Conservation (phyloP, 1,140 invertebrate species). For the Zaprionus africanus region DNA sequence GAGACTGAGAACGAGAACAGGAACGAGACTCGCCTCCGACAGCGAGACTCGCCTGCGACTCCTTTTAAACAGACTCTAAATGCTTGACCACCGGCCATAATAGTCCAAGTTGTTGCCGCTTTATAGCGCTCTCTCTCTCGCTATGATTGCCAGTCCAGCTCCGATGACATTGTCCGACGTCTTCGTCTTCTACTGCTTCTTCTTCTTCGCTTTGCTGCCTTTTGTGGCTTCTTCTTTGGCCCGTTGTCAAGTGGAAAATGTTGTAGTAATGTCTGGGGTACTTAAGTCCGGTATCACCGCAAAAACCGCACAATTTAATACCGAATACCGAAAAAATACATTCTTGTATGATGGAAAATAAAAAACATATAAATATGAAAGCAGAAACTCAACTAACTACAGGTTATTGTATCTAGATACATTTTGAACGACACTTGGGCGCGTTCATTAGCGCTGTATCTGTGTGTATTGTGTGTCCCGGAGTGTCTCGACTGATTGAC, state of each 20-base stretch:
- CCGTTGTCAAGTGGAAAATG: slow-evolving; percentile 78
- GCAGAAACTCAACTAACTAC: slow-evolving; percentile 42
- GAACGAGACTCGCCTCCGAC: background rate
- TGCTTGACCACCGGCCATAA: slow-evolving; percentile 75
- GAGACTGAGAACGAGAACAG: background rate
- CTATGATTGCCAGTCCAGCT: slow-evolving; percentile 18
- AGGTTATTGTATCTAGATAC: slow-evolving; percentile 48
- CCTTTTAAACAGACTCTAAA: slow-evolving; percentile 59
- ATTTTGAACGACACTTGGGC: slow-evolving; percentile 38
- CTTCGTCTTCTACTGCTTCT: slow-evolving; percentile 1
- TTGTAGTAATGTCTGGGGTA: slow-evolving; percentile 67
- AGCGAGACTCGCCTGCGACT: slow-evolving; percentile 19
- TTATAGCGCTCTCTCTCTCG: slow-evolving; percentile 36
- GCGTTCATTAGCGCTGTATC: slow-evolving; percentile 24
- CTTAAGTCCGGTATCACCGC: slow-evolving; percentile 70
- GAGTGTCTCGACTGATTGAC: background rate
- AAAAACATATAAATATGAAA: slow-evolving; percentile 30
- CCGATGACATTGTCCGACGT: slow-evolving; percentile 45
- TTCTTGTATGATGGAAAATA: slow-evolving; percentile 6
- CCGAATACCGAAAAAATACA: slow-evolving; percentile 53
- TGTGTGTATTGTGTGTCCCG: background rate
- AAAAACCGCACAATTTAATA: slow-evolving; percentile 82
- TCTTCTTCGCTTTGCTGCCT: slow-evolving; percentile 41
- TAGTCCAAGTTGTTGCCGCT: slow-evolving; percentile 70
- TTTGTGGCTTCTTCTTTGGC: slow-evolving; percentile 76